A percentile compares a stretch with the other conserved stretches of the same genome.
phyloP scores from a whole-genome alignment of 2,888 invertebrate genomes.

The Drosophila peninsularis region DNA sequence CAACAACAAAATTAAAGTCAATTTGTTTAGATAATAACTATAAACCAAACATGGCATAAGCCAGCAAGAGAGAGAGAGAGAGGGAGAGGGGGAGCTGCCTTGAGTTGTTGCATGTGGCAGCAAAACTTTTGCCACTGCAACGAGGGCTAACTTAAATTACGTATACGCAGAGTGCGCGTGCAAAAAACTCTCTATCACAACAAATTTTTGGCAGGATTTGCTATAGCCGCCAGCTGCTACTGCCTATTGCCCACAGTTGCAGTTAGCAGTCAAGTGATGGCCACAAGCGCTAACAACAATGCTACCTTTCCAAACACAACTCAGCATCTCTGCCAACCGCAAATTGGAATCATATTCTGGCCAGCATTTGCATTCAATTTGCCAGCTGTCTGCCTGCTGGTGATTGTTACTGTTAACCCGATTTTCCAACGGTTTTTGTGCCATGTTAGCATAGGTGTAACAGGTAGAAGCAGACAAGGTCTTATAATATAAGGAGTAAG shows the following conservation, averaged over 20 bases:
- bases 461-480: neutral
- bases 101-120: constrained; percentile 33
- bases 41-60: constrained; percentile 24
- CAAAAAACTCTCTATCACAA: constrained; percentile 31
- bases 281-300: constrained; percentile 1
- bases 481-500: no score
- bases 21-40: constrained; percentile 69
- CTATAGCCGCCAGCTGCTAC: constrained; percentile 5
- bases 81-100: neutral
- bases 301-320: constrained; percentile 16
- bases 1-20: constrained; percentile 63
- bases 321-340: constrained; percentile 35
- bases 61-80: neutral
- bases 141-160: constrained; percentile 49
- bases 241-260: constrained; percentile 8
- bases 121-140: constrained; percentile 34
- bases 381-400: neutral
- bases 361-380: constrained; percentile 10
- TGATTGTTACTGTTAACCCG: neutral
- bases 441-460: neutral
- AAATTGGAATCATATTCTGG: constrained; percentile 41
- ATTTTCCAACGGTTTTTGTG: neutral
- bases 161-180: constrained; percentile 58
- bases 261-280: neutral
- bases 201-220: constrained; percentile 15